phyloP scores from a whole-genome alignment of 2,113 vertebrate species.

The Hoplias malabaricus region DNA sequence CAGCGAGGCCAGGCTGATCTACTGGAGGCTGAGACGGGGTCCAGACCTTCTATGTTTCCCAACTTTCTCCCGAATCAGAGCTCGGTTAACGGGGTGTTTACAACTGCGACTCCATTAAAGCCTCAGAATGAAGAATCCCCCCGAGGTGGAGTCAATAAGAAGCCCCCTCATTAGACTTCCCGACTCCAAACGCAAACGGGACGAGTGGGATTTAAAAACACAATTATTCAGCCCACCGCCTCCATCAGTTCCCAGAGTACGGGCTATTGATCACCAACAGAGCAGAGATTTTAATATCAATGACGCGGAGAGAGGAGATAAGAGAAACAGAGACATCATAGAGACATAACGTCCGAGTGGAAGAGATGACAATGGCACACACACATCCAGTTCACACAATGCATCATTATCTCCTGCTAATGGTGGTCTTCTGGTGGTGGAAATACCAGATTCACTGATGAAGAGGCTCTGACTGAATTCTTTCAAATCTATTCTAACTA shows the following conservation, averaged over 20 bases:
- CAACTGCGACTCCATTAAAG: slow-evolving; percentile 44
- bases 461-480: too few species aligned
- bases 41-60: not conserved
- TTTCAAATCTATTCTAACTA: too few species aligned
- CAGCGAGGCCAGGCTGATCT: slow-evolving; percentile 8
- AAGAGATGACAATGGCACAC: not conserved
- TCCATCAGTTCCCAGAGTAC: slow-evolving; percentile 10
- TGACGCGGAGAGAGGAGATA: not conserved
- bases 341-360: not conserved
- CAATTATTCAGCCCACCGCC: slow-evolving; percentile 12
- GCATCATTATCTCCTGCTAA: not conserved
- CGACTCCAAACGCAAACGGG: slow-evolving; percentile 4
- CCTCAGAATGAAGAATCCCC: slow-evolving; percentile 25
- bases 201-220: slow-evolving; percentile 23
- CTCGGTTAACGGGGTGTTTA: slow-evolving; percentile 40
- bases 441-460: too few species aligned
- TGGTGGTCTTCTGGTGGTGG: not conserved
- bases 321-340: not conserved
- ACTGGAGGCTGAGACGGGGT: slow-evolving; percentile 22
- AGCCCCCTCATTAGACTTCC: slow-evolving; percentile 35
- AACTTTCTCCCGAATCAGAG: not conserved
- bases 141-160: slow-evolving; percentile 24
- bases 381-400: not conserved
- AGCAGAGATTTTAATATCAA: slow-evolving; percentile 14
- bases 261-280: slow-evolving; percentile 27